Percentiles rank a stretch among this genome's conserved stretches.
Evolutionary conservation across 2,797 vertebrate species (phyloP).

Genomic region (Todus mexicanus): DNA sequence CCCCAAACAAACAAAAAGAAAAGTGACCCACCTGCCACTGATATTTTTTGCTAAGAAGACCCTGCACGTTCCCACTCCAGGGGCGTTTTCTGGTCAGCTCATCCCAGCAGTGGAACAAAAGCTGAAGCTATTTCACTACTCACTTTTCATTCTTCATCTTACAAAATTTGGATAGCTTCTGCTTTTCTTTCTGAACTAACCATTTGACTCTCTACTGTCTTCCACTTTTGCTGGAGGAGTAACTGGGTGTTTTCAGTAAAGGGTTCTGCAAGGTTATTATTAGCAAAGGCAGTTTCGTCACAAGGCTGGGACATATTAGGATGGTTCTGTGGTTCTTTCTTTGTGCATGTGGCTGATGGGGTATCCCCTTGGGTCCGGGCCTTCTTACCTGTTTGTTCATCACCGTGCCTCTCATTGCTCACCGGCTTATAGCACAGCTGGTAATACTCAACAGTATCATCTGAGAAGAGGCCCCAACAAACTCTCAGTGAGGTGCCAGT

Average conservation of each 20-base stretch:
- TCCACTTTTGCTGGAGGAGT: background rate
- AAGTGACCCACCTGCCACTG: background rate
- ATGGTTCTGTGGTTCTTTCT: background rate
- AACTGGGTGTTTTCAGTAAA: background rate
- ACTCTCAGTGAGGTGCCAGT: constrained; percentile 85
- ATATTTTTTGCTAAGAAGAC: background rate
- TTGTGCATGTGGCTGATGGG: background rate
- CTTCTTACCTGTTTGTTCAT: constrained; percentile 74
- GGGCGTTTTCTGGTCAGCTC: background rate
- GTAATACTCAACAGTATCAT: constrained; percentile 91
- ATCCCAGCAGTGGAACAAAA: background rate
- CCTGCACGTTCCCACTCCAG: background rate
- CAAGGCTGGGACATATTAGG: background rate
- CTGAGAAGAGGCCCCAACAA: constrained; percentile 92
- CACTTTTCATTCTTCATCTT: background rate
- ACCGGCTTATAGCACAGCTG: constrained; percentile 85
- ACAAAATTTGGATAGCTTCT: background rate
- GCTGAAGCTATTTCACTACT: background rate
- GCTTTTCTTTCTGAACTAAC: background rate
- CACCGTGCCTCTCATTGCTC: constrained; percentile 69
- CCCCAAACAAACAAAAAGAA: background rate
- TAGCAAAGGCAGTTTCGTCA: background rate
- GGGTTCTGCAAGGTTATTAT: background rate
- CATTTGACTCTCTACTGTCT: background rate
- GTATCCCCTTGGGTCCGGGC: background rate